Evolutionary conservation across 2,888 invertebrate genomes (phyloP).

Genomic region (Sphaeridia pumilis): DNA sequence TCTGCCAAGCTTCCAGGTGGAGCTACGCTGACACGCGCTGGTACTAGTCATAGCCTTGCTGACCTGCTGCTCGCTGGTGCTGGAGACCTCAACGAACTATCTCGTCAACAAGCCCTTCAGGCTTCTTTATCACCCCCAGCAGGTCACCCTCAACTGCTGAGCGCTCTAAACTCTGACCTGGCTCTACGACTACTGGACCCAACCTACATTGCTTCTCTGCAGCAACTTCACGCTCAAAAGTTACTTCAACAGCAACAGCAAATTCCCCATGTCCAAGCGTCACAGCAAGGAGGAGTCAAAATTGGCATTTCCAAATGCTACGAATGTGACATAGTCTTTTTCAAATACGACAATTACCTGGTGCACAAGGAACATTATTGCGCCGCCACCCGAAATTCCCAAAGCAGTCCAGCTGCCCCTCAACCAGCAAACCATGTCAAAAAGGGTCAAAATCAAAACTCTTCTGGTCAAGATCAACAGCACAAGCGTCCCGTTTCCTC

Average conservation of each 20-base stretch:
- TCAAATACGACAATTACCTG: constrained; percentile 86
- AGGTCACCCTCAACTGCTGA: constrained; percentile 40
- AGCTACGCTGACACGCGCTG: constrained; percentile 31
- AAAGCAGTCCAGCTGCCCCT: neutral
- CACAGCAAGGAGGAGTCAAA: constrained; percentile 69
- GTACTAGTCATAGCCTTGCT: constrained; percentile 25
- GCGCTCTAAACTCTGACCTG: constrained; percentile 47
- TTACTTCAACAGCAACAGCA: constrained; percentile 23
- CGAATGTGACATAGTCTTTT: constrained; percentile 95
- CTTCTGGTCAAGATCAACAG: too few relatives aligned
- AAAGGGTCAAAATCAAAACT: neutral
- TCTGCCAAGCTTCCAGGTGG: constrained; percentile 34
- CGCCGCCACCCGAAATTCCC: constrained; percentile 47
- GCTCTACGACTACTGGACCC: constrained; percentile 46
- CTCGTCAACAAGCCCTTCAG: constrained; percentile 40
- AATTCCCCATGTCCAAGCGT: constrained; percentile 35
- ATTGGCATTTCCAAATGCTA: constrained; percentile 92
- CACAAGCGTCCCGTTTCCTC: constrained; percentile 6
- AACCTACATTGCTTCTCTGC: constrained; percentile 28
- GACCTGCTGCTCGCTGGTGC: constrained; percentile 31
- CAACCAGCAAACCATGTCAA: neutral
- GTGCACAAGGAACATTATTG: constrained; percentile 92
- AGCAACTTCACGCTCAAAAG: constrained; percentile 26
- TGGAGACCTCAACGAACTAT: constrained; percentile 30
- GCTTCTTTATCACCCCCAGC: constrained; percentile 43